Evolutionary conservation across 2,797 vertebrate genomes (phyloP).

Genomic region (Corythornis leucogaster): DNA sequence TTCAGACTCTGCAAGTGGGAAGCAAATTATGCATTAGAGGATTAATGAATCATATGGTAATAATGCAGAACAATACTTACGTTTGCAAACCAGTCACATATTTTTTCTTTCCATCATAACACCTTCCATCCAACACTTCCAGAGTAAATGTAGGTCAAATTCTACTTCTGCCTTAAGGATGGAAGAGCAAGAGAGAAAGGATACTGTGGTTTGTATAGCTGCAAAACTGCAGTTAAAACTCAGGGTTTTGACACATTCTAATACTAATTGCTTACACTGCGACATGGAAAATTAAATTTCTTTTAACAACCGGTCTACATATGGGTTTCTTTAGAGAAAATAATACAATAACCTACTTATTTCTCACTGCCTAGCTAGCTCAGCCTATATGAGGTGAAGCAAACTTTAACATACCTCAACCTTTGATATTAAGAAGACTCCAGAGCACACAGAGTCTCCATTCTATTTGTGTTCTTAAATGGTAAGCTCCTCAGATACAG

Average conservation of each 20-base stretch:
- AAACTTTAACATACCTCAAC: background rate
- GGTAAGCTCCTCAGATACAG: background rate
- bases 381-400: background rate
- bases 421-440: background rate
- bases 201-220: background rate
- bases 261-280: background rate
- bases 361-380: background rate
- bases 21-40: background rate
- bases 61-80: background rate
- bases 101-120: background rate
- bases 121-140: background rate
- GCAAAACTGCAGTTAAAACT: background rate
- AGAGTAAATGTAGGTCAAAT: background rate
- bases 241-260: background rate
- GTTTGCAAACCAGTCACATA: background rate
- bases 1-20: background rate
- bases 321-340: too few relatives aligned
- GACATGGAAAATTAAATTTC: background rate
- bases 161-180: background rate
- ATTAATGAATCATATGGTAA: slow-evolving; percentile 20
- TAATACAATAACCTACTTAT: background rate
- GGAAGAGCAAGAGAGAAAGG: background rate
- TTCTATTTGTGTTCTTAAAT: background rate
- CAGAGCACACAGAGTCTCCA: background rate
- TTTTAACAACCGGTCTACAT: background rate